Percentiles rank a stretch among this genome's conserved stretches.
These are phyloP conservation scores for Ursus arctos DNA, from an alignment of 2,113 vertebrate species.

Conservation along the genomic window DNA sequence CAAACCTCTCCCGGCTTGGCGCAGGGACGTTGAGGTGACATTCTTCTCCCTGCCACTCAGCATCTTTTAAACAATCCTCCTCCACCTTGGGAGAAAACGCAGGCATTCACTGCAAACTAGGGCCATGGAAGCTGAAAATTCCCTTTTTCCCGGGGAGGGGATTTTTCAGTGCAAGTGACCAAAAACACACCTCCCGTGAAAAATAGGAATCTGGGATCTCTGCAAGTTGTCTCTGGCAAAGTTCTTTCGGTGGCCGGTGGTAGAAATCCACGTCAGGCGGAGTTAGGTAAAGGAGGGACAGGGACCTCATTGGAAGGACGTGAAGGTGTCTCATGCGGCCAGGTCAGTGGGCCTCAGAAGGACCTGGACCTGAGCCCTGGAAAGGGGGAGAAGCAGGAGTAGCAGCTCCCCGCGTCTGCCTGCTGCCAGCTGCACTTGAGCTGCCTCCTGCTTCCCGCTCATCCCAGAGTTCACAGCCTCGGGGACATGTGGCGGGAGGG, in stretches of 20 bases:
- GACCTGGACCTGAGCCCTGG: not conserved
- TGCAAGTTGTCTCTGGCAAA: not conserved
- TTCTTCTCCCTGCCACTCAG: conserved; percentile 80
- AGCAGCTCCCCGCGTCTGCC: not conserved
- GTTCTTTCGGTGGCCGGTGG: not conserved
- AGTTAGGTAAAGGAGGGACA: not conserved
- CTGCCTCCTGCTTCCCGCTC: not conserved
- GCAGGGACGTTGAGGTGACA: conserved; percentile 77
- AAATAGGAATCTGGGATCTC: not conserved
- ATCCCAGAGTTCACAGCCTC: not conserved
- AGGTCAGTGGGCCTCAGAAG: not conserved
- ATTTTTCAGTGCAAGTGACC: not conserved
- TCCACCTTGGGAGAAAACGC: conserved; percentile 68
- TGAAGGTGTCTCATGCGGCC: not conserved
- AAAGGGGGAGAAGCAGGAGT: not conserved
- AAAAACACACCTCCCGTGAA: not conserved
- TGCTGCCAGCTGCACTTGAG: not conserved
- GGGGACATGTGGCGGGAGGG: not conserved
- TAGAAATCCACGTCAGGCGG: rapidly evolving
- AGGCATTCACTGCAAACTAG: conserved; percentile 43
- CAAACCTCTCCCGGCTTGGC: conserved; percentile 73
- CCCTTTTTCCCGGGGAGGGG: conserved; percentile 4
- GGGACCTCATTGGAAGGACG: not conserved
- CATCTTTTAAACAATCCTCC: conserved; percentile 75
- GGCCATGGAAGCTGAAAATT: not conserved